Evolutionary conservation across 2,113 vertebrate species (phyloP), one percentile per base, ranked within the genome.

Genomic region (Micronycteris hirsuta): DNA sequence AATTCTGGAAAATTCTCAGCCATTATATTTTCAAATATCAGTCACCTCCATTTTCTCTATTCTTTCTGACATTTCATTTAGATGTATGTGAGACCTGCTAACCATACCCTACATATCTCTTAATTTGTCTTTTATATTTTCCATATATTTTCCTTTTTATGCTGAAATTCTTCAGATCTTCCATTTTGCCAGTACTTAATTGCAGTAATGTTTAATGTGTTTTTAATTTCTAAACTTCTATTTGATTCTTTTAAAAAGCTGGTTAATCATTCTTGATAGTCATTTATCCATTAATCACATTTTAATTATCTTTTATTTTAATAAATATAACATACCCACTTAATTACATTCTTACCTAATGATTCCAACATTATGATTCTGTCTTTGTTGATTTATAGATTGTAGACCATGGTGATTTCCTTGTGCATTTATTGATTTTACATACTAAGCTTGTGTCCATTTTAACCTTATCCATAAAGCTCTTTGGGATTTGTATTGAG

Each of bases 231-330:
- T 86, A 81, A 88, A 78, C 28, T 83, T 86, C 7, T 88, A 31
- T 61, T 88, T 85, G 33, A 76, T 76, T 89, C 5, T 47, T 38
- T 70, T 67, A 71, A 89, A 83, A 43, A 93, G 8, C 4, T 24
- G 1, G n/a, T 88, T 76, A 36, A 45, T 73, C 7, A 93, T 81
- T 89, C 91, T 85, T 71, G 24, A 80, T 47, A 78, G 15, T 45
- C 45, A 76, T 2, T 84, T 16, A 36, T 56, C 2, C 20, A 13
- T 95, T 91, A 82, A 36, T 91, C 77, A 36, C 12, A 95, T 81
- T 93, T 74, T 45, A 77, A 45, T 80, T 92, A 16, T 45, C 24
- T 85, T 87, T 95, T 80, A 89, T 82, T 93, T 94, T 65, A 87
- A 15, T 93, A 78, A 86, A n/a, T 82, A 12, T 33, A 91, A 63